Conservation (phyloP, 2,113 vertebrate species). For the Epinephelus moara region DNA sequence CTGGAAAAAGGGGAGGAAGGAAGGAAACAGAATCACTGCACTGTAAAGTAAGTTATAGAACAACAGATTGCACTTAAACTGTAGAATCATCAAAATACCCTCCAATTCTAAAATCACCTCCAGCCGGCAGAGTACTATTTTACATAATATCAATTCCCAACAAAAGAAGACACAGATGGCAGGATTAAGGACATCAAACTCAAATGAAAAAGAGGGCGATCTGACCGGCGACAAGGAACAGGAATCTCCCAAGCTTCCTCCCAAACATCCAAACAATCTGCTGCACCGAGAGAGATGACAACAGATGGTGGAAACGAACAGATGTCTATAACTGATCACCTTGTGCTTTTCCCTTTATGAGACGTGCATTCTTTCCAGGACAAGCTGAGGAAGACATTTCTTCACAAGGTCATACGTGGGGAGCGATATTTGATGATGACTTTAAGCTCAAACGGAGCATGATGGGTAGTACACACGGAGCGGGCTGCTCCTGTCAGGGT, state of each 20-base stretch:
- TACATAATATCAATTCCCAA: constrained; percentile 32
- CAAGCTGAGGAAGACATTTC: neutral
- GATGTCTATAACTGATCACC: constrained; percentile 39
- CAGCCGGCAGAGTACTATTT: constrained; percentile 7
- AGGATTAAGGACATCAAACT: constrained; percentile 31
- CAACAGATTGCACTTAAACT: neutral
- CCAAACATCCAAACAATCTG: constrained; percentile 37
- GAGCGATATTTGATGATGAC: neutral
- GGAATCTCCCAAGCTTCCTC: constrained; percentile 33
- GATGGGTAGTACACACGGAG: neutral
- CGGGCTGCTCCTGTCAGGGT: neutral
- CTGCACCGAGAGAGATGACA: neutral
- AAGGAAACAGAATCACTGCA: neutral
- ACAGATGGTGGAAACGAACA: constrained; percentile 52
- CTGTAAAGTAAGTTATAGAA: neutral
- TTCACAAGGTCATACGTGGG: constrained; percentile 10
- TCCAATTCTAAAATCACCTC: constrained; percentile 2
- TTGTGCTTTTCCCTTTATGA: neutral
- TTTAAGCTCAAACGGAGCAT: neutral
- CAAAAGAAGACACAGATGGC: constrained; percentile 47
- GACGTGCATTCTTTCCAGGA: neutral
- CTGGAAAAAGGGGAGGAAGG: neutral
- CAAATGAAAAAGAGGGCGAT: neutral
- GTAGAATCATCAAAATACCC: constrained; percentile 7
- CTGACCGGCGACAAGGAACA: neutral